These are phyloP conservation scores for Ochropleura leucogaster DNA, from an alignment of 2,888 invertebrate species.

Conservation along the genomic window DNA sequence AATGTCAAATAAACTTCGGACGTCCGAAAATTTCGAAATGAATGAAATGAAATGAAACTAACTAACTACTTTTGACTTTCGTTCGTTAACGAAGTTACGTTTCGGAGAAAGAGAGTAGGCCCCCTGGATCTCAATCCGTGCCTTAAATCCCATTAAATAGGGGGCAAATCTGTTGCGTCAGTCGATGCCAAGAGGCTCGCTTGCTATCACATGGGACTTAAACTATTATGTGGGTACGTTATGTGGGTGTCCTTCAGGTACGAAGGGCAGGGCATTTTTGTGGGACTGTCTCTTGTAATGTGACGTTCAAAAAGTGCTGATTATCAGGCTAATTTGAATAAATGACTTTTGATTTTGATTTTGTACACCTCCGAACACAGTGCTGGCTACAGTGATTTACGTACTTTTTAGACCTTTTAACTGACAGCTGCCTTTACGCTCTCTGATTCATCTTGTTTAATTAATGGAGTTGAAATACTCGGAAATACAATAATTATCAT, in stretches of 20 bases:
- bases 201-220: background rate
- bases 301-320: too few species aligned
- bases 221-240: background rate
- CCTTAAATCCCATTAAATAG: background rate
- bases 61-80: too few species aligned
- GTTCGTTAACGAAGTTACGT: too few species aligned
- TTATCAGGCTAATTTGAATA: too few species aligned
- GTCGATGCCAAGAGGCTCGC: background rate
- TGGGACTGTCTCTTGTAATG: too few species aligned
- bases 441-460: slow-evolving; percentile 49
- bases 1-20: too few species aligned
- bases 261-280: too few species aligned
- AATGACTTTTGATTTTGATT: too few species aligned
- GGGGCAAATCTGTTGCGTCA: background rate
- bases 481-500: slow-evolving; percentile 17
- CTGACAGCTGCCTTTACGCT: slow-evolving; percentile 21
- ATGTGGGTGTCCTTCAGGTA: background rate
- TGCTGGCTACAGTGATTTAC: background rate
- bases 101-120: too few species aligned
- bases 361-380: background rate
- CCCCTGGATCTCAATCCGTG: too few species aligned
- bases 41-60: too few species aligned
- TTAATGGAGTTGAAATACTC: slow-evolving; percentile 19
- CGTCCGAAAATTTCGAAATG: too few species aligned
- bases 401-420: background rate